Evolutionary conservation across 1,140 invertebrate genomes (phyloP).

Genomic region (Zaprionus vittiger): DNA sequence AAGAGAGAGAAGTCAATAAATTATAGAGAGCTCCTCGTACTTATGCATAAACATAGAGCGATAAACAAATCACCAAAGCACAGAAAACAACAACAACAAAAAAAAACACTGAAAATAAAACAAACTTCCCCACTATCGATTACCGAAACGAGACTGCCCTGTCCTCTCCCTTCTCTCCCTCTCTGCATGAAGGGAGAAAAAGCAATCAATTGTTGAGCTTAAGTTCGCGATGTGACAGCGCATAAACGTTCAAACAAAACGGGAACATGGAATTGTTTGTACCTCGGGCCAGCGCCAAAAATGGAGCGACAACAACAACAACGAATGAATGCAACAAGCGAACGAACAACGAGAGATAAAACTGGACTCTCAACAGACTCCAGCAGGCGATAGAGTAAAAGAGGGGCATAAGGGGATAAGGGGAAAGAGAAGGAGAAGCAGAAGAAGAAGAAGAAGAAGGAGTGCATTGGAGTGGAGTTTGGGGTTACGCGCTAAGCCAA

Average conservation of each 20-base stretch:
- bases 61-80: conserved; percentile 3
- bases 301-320: conserved; percentile 47
- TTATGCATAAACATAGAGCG: conserved; percentile 3
- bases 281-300: conserved; percentile 44
- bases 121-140: conserved; percentile 5
- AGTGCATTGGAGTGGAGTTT: conserved; percentile 42
- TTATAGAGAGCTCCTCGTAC: not conserved
- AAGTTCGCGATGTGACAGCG: conserved; percentile 18
- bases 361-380: conserved; percentile 32
- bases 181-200: not conserved
- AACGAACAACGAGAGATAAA: conserved; percentile 33
- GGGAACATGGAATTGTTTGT: conserved; percentile 41
- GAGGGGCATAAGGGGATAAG: not conserved
- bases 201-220: conserved; percentile 14
- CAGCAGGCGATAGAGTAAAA: not conserved
- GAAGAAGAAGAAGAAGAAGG: conserved; percentile 4
- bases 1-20: not conserved
- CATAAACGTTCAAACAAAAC: conserved; percentile 31
- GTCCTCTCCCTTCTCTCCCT: too few species aligned
- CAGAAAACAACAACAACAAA: not conserved
- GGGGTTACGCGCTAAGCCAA: conserved; percentile 49
- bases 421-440: not conserved
- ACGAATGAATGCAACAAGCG: conserved; percentile 39
- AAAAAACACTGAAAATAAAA: not conserved
- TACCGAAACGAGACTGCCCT: not conserved